Evolutionary conservation across 2,797 vertebrate species (phyloP), one percentile per base, ranked within the genome.

Genomic region (Polyboroides typus): DNA sequence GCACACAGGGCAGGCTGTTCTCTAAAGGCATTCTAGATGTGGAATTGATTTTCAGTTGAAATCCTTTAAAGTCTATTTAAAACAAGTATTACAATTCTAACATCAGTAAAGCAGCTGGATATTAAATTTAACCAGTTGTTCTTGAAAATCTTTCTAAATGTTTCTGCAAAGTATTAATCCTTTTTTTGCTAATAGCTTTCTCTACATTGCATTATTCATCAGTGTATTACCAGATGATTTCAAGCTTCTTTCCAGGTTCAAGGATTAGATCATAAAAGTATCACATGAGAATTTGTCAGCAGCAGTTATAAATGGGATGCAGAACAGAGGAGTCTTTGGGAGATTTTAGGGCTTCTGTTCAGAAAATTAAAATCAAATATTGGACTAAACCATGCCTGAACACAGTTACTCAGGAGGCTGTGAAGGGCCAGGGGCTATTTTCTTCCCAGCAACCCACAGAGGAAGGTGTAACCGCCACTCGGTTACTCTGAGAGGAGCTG

Each of bases 111-210:
- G 84, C 91, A 92, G 73, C 80, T 96, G 93, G 79, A 93, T 96
- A 97, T 95, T 97, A 96, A 96, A 96, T 97, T 95, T 88, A 96
- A 58, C 94, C 90, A 79, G 60, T 97, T 94, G 70, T 47, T 93
- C 95, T 96, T 94, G 60, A 89, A 82, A 74, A 78, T 96, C 95
- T 96, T 96, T 84, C 47, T 68, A 56, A 91, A 73, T 84, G 74
- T 79, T 94, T 70, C 90, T 96, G 89, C 68, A 92, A 94, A 97
- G 58, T 92, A 97, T 96, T 95, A 95, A 97, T 96, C 55, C 62
- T 58, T 91, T 74, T 66, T 91, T 91, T 96, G 74, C 92, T 97
- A 90, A 96, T 96, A 86, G 60, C 31, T 96, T 83, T 95, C 63
- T 93, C 78, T 96, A 91, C 73, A 81, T 81, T 96, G 48, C 79